A percentile compares a stretch with the other conserved stretches of the same genome.
Evolutionary conservation across 1,140 invertebrate species (phyloP).

Genomic region (Idris sp.): DNA sequence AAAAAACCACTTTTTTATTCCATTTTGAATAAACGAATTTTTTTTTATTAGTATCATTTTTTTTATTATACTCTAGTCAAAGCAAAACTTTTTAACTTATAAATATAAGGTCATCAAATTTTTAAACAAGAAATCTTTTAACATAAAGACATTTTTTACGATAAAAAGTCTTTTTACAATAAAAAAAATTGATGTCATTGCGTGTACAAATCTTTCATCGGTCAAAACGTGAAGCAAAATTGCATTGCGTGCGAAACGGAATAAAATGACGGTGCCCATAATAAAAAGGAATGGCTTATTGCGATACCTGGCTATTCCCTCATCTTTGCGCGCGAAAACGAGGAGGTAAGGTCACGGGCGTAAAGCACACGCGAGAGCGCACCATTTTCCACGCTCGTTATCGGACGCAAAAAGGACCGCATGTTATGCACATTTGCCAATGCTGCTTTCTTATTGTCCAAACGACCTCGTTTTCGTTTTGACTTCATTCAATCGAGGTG

Average conservation of each 20-base stretch:
- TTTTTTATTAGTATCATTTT: no score
- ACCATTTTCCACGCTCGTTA: constrained; percentile 55
- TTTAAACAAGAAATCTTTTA: no score
- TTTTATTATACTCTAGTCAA: no score
- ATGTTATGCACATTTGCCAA: constrained; percentile 48
- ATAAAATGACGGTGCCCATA: constrained; percentile 50
- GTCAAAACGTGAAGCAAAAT: constrained; percentile 50
- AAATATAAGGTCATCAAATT: no score
- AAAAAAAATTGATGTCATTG: constrained; percentile 46
- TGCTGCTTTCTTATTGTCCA: constrained; percentile 46
- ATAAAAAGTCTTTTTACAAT: no score
- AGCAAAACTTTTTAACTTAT: no score
- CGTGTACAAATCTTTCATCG: constrained; percentile 50
- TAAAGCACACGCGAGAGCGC: constrained; percentile 47
- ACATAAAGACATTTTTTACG: no score
- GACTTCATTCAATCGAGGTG: constrained; percentile 27
- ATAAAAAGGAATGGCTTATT: constrained; percentile 67
- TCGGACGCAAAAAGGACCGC: constrained; percentile 49
- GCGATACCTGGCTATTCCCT: constrained; percentile 52
- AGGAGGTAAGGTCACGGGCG: constrained; percentile 58
- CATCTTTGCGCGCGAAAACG: constrained; percentile 55
- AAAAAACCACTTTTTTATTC: no score
- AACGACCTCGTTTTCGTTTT: constrained; percentile 25
- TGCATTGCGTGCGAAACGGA: constrained; percentile 45
- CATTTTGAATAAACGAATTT: no score